Evolutionary conservation across 2,888 invertebrate species (phyloP), one percentile per base, ranked within the genome.

Genomic region (Cheilosia variabilis): DNA sequence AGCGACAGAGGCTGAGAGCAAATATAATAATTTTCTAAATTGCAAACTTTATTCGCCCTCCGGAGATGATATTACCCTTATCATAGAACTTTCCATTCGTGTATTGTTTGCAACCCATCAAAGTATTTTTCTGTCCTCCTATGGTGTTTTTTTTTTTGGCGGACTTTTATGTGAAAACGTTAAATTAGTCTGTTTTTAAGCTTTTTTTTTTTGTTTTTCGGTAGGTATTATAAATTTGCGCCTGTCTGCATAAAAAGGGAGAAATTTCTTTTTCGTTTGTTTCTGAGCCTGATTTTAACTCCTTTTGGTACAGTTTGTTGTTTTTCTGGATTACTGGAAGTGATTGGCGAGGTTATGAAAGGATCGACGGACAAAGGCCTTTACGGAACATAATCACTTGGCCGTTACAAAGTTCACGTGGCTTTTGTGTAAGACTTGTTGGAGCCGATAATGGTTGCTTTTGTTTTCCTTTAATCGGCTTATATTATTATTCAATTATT

Each of bases 11-110:
- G 31, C 45, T 24, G 22, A 60, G 17, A 77, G 77, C 53, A 53
- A 82, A 71, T 82, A 82, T 77, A 77, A 77, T 72, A 82, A 77
- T 82, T 82, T 77, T 77, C 71, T 60, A 82, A 82, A 82, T 77
- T 73, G 63, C 75, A 75, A 79, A 79, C 68, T 84, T 84, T 84
- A 57, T 45, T 47, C 63, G 73, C 69, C 68, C 73, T 58, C 41
- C 47, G 73, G 73, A 47, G 63, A 78, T 52, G 73, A 69, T 69
- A 69, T 69, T 65, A 60, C 79, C 75, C 75, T 79, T 69, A 84
- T 84, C 79, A 73, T 65, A 50, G 57, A 73, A 58, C 58, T 41
- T 24, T 41, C 62, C 37, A 43, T 68, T 60, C 53, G 34, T 62
- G 24, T 52, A 22, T 43, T 63, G 6, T 24, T 65, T 57, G 34